Evolutionary conservation across 1,140 invertebrate genomes (phyloP).

Genomic region (Trypoxylus dichotomus): DNA sequence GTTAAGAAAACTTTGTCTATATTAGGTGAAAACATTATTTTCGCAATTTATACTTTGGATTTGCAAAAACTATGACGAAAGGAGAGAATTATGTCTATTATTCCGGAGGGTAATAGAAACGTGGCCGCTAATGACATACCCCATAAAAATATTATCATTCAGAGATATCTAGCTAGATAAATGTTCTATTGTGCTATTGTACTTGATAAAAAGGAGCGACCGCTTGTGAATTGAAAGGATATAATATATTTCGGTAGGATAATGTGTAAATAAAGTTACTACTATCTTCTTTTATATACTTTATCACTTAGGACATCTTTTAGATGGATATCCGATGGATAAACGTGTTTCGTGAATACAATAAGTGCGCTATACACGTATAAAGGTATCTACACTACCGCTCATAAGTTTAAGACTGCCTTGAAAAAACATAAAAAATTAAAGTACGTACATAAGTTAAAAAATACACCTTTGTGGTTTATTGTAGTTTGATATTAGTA

Average conservation of each 20-base stretch:
- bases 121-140: neutral
- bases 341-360: no score
- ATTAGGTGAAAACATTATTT: no score
- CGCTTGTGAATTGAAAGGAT: slow-evolving; percentile 2
- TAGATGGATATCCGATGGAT: neutral
- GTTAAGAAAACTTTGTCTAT: no score
- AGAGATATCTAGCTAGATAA: neutral
- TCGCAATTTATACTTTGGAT: neutral
- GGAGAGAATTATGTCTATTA: neutral
- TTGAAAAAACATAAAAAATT: no score
- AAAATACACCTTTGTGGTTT: no score
- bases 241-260: slow-evolving; percentile 9
- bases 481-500: no score
- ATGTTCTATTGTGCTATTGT: neutral
- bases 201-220: neutral
- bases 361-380: no score
- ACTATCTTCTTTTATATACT: neutral
- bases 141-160: slow-evolving; percentile 16
- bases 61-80: neutral
- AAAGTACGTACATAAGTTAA: no score
- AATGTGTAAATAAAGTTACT: slow-evolving; percentile 15
- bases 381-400: no score
- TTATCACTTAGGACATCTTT: slow-evolving; percentile 8
- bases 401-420: no score
- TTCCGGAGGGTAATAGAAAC: neutral